Evolutionary conservation across 2,113 vertebrate species (phyloP).

Genomic region (human (Homo sapiens)): GRCh38 chr12:53070501-53071000

Average conservation of each 20-base stretch:
- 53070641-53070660: neutral
- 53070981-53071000: neutral
- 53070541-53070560: neutral
- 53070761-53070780: neutral
- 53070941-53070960: neutral
- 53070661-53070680: neutral
- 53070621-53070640: neutral
- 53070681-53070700: neutral
- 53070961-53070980: neutral
- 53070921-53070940: neutral
- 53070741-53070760: neutral
- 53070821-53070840: neutral
- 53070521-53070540: neutral
- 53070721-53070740: neutral
- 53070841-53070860: neutral
- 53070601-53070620: neutral
- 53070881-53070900: neutral
- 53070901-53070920: neutral
- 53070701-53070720: neutral
- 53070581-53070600: neutral
- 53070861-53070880: neutral
- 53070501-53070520: neutral
- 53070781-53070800: neutral
- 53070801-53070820: neutral
- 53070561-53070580: neutral